Evolutionary conservation across 2,113 vertebrate genomes (phyloP), one percentile per base, ranked within the genome.

Genomic region (Cnemophilus loriae): DNA sequence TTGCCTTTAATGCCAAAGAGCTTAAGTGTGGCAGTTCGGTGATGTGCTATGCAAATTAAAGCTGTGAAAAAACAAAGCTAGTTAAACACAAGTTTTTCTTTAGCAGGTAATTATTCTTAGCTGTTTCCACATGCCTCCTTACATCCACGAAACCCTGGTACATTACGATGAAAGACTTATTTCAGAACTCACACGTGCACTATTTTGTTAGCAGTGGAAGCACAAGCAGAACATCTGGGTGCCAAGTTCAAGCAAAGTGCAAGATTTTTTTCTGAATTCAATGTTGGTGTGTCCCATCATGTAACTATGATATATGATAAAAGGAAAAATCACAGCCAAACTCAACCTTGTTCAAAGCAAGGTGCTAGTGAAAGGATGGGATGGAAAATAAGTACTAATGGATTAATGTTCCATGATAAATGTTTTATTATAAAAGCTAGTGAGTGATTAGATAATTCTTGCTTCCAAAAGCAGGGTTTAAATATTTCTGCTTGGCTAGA

Each of bases 241-340:
- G 95, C 96, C 89, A 97, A 98, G 98, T 98, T 98, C 98, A 98
- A 97, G 97, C 92, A 98, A 97, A 98, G 98, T 98, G 97, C 98
- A 98, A 84, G 67, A 49, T 24, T 69, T 95, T 93, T 95, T 86
- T 95, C 93, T 97, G 94, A 97, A 96, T 95, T 89, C 85, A 84
- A 9, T 97, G 96, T 95, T 95, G 89, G 96, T 97, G 95, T 93
- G 94, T 97, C 96, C 94, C 96, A 98, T 97, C 92, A 95, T 95
- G 96, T 96, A 97, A 95, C 94, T 96, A 93, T 98, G 98, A 98
- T 98, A 97, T 97, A 98, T 97, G 97, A 98, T 98, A 98, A 98
- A 97, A 98, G 94, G 94, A 89, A 97, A 97, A 97, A 90, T 95
- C 74, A 84, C 95, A 97, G 98, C 97, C 96, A 97, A 97, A 96